Evolutionary conservation across 2,888 invertebrate species (phyloP), one percentile per base, ranked within the genome.

Genomic region (Drosophila seclusa): DNA sequence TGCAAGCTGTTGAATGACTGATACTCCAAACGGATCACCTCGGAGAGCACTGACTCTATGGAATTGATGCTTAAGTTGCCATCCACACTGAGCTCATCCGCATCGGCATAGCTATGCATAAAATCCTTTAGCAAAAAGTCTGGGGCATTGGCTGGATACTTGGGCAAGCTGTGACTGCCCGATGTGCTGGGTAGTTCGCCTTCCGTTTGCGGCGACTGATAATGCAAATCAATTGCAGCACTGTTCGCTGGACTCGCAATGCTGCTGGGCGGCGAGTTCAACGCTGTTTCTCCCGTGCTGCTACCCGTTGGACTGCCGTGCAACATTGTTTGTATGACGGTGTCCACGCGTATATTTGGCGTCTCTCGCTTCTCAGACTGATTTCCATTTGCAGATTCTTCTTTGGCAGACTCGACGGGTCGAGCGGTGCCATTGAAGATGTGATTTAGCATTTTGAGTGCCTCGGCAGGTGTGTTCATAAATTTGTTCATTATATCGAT

Each of bases 1-100:
- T 90, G 88, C 27, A 92, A 61, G 57, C 89, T 85, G 52, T 91
- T 92, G 29, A 97, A 94, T 89, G 92, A 85, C 85, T 96, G 96
- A 91, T 96, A 97, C 93, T 98, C 97, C 69, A 97, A 93, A 85
- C 97, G 97, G 77, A 97, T 97, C 11, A 97, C 97, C 88, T 97
- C 97, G 72, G 96, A 97, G 42, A 97, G 93, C 85, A 97, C 97
- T 0, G 97, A 96, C 91, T 97, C 97, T 92, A 97, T 96, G 6
- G 96, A 96, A 71, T 92, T 91, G 49, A 91, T 90, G 62, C 89
- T 89, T n/a, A 87, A 84, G 27, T 75, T 76, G 8, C 78, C 78
- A 53, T 73, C 78, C 24, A 78, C 27, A 29, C 77, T 80, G 5
- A 73, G 73, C 36, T 90, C 79, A 45, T 90, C 84, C 24, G 71